Evolutionary conservation across 2,888 invertebrate species (phyloP).

Genomic region (Acronicta alni): DNA sequence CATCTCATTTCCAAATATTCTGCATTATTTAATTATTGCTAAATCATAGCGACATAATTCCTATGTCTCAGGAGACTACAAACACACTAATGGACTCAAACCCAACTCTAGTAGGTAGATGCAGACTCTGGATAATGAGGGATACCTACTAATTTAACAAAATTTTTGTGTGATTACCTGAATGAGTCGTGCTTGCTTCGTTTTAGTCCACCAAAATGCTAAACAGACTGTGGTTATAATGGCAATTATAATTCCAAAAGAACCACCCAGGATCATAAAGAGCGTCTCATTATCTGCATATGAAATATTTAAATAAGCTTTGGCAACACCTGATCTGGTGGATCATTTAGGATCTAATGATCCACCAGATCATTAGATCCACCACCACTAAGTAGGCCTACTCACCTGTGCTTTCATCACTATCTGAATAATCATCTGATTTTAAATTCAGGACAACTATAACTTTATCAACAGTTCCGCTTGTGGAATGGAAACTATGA

Average conservation of each 20-base stretch:
- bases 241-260: neutral
- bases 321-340: no score
- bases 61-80: no score
- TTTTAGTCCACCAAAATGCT: conserved; percentile 19
- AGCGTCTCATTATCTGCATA: neutral
- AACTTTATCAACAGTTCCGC: neutral
- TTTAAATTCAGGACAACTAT: conserved; percentile 10
- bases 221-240: conserved; percentile 12
- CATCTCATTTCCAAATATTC: no score
- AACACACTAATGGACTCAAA: no score
- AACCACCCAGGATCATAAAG: neutral
- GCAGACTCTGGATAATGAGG: no score
- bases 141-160: no score
- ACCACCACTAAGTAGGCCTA: neutral
- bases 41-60: no score
- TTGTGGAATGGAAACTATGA: neutral
- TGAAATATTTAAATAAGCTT: neutral
- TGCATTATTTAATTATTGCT: no score
- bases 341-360: no score
- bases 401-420: conserved; percentile 3
- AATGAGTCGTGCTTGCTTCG: conserved; percentile 5
- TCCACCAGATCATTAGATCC: no score
- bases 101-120: no score
- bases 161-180: conserved; percentile 8
- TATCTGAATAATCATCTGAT: neutral